Conservation (phyloP, 2,888 invertebrate genomes). For the Teinopalpus imperialis region DNA sequence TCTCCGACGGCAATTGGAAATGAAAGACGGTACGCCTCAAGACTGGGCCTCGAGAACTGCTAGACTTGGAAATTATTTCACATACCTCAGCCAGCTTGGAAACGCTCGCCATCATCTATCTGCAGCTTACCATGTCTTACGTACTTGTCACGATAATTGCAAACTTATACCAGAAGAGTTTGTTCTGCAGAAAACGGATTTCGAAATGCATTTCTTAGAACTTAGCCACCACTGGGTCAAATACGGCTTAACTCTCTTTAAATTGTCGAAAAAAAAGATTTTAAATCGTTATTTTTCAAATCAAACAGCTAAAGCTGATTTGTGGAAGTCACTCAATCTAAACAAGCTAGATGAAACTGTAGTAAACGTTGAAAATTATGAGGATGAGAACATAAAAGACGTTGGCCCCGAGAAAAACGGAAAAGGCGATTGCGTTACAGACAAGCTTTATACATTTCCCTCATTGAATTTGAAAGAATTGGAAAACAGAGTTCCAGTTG, state of each 20-base stretch:
- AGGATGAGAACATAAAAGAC: slow-evolving; percentile 62
- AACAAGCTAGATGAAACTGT: slow-evolving; percentile 39
- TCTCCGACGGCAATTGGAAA: slow-evolving; percentile 78
- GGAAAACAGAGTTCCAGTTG: slow-evolving; percentile 56
- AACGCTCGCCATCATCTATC: slow-evolving; percentile 85
- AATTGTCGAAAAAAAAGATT: slow-evolving; percentile 76
- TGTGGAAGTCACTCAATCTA: slow-evolving; percentile 64
- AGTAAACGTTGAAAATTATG: slow-evolving; percentile 41
- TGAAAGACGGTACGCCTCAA: slow-evolving; percentile 80
- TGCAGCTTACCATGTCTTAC: slow-evolving; percentile 81
- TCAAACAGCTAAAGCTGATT: slow-evolving; percentile 48
- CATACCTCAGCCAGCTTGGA: slow-evolving; percentile 58
- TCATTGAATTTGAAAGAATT: slow-evolving; percentile 61
- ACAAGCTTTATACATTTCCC: slow-evolving; percentile 57
- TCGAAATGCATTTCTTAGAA: slow-evolving; percentile 71
- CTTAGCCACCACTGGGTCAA: slow-evolving; percentile 83
- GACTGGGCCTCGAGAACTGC: slow-evolving; percentile 81
- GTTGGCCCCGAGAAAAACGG: slow-evolving; percentile 55
- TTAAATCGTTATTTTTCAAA: slow-evolving; percentile 64
- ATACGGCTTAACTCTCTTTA: slow-evolving; percentile 81
- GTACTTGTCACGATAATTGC: slow-evolving; percentile 78
- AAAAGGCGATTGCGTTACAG: slow-evolving; percentile 50
- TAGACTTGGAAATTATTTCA: slow-evolving; percentile 78
- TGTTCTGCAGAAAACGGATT: slow-evolving; percentile 60
- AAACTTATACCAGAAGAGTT: slow-evolving; percentile 71